Base-by-base conservation (phyloP, 2,113 vertebrate genomes). In the Monopterus albus region DNA sequence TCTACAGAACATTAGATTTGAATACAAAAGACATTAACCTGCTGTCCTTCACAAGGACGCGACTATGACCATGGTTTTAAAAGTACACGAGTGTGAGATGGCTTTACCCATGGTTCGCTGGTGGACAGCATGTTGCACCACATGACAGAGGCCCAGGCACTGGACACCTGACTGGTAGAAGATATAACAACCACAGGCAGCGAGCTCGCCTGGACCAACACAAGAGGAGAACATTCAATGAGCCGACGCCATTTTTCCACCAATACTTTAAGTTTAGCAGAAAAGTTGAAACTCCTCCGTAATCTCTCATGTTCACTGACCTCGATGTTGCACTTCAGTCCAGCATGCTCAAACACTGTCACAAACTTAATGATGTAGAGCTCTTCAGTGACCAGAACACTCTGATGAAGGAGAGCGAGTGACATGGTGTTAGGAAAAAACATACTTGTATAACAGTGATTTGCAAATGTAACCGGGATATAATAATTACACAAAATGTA, bases 141-240 rank as follows among this genome's bases (percentile, higher is more conserved):
- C 47, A 99, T 83, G 81, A 98, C 93, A 6, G 97, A 95, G 63
- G 96, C 96, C 97, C 97, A 98, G 53, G 96, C 96, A 5, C 92
- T 95, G 2, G 93, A 81, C n/a, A 95, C 64, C 89, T 98, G 97
- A 83, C 63, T 94, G 31, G 94, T 93, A 0, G 95, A 95, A 65
- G 96, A 96, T 83, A 98, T 93, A 38, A 99, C 94, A 31, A 99
- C 95, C 18, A 89, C 8, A 0, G 89, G 89, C 39, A 91, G 63
- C 18, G 83, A 82, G 50, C 83, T 86, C 64, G 73, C 33, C 89
- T 91, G 57, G 14, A 59, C 14, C 49, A 0, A 57, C 38, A 95
- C 6, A 93, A 88, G 85, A 13, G 82, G 87, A 11, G 91, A 6
- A 51, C 3, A 52, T n/a, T 74, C 10, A 71, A 4, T 52, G 6